Evolutionary conservation across 2,797 vertebrate genomes (phyloP).

Genomic region (Momotus momota): DNA sequence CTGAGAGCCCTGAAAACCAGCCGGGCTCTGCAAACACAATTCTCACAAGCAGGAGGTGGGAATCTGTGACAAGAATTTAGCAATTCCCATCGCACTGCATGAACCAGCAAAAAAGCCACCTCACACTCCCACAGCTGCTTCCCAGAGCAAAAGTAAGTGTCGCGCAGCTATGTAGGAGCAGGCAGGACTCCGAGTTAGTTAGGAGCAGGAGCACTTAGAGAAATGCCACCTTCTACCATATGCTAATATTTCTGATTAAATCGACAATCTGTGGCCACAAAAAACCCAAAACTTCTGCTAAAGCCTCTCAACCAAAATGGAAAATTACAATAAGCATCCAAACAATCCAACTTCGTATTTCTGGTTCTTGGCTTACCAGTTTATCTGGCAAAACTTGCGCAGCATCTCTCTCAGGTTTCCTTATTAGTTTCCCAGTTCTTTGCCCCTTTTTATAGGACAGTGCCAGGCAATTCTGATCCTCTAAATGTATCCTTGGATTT

Average conservation of each 20-base stretch:
- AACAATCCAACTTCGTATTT: neutral
- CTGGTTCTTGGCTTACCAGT: neutral
- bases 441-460: neutral
- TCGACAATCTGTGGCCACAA: neutral
- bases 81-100: neutral
- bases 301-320: neutral
- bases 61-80: neutral
- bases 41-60: neutral
- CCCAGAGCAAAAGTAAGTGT: neutral
- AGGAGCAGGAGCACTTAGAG: neutral
- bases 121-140: neutral
- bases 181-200: neutral
- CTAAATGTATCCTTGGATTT: neutral
- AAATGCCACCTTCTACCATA: neutral
- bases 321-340: neutral
- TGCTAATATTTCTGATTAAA: neutral
- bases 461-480: neutral
- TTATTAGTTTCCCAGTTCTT: neutral
- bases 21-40: neutral
- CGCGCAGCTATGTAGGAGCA: rapidly evolving
- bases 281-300: neutral
- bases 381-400: neutral
- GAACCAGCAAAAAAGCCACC: neutral
- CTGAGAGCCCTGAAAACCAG: neutral
- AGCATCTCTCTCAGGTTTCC: neutral